Base-by-base conservation (phyloP, 2,888 invertebrate genomes). In the Lomographa bimaculata region DNA sequence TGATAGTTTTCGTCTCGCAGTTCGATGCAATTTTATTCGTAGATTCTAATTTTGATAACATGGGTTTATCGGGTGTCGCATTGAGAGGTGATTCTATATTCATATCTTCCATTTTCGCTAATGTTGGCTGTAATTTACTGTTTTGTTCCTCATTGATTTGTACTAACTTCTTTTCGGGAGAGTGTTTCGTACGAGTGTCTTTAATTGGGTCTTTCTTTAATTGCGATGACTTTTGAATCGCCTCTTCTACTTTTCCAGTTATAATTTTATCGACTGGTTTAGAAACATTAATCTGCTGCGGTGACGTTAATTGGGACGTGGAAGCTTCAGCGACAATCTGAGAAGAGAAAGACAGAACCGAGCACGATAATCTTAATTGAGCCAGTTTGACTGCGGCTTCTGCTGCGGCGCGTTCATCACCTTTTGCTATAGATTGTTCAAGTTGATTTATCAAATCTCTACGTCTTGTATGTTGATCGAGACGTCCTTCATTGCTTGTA, bases 371-470 rank as follows among this genome's bases (percentile, higher is more conserved):
- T 71, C 94, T 93, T 45, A 95, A 80, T 49, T 94, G 92, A 0
- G 96, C 95, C 53, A 96, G 81, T 73, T 95, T 94, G 50, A 92
- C 91, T 0, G 96, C 96, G 28, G 95, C 91, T 48, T 91, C 91
- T 0, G 96, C 94, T 1, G 96, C 96, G 53, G 94, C 91, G 29
- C 90, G 90, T 76, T 95, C 92, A 60, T 95, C 93, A 3, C 96
- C 96, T 64, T 91, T 92, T 1, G 94, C 92, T 58, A 96, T 96
- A 1, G 96, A 94, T 36, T 91, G 90, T 76, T 96, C 96, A 34
- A 96, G 82, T 71, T 94, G 91, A 68, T 91, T 91, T 54, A 96
- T 85, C 50, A 95, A 66, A 37, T 79, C 71, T 47, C 86, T 72
- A 9, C 83, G 77, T 54, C 65, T 71, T 5, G 70, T 64, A 52